phyloP scores from a whole-genome alignment of 2,888 invertebrate species.

The Parthenolecanium corni region DNA sequence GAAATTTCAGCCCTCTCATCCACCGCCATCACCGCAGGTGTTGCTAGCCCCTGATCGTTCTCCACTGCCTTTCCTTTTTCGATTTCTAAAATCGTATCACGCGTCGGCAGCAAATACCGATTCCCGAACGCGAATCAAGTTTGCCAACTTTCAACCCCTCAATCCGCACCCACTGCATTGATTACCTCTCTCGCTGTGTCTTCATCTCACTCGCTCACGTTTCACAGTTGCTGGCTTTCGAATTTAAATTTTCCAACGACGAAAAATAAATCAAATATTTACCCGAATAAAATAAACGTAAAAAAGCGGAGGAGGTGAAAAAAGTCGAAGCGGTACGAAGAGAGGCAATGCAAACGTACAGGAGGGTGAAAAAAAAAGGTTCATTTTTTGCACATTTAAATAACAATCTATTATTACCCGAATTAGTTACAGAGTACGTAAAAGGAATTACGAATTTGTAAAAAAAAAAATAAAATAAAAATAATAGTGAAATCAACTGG shows the following conservation, averaged over 20 bases:
- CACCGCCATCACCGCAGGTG: too few species aligned
- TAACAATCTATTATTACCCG: slow-evolving; percentile 13
- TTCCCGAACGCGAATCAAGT: background rate
- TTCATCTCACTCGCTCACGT: background rate
- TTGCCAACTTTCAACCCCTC: too few species aligned
- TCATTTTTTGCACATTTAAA: background rate
- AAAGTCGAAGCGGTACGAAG: background rate
- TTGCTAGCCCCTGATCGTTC: too few species aligned
- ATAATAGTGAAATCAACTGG: background rate
- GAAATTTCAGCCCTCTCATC: too few species aligned
- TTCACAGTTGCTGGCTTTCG: background rate
- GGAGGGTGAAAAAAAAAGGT: background rate
- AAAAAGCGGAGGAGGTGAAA: background rate
- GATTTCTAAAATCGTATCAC: slow-evolving; percentile 5
- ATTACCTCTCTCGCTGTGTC: too few species aligned
- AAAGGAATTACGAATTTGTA: too few species aligned
- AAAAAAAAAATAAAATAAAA: slow-evolving; percentile 3
- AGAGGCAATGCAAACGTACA: background rate
- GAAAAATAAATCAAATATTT: background rate
- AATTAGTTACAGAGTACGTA: background rate
- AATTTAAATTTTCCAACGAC: background rate
- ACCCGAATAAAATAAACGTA: background rate
- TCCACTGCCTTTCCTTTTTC: background rate
- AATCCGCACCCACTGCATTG: too few species aligned
- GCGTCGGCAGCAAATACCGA: background rate